Percentiles rank a stretch among this genome's conserved stretches.
These are phyloP conservation scores for Poeciliopsis infans DNA, from an alignment of 2,797 vertebrate species.

Conservation along the genomic window DNA sequence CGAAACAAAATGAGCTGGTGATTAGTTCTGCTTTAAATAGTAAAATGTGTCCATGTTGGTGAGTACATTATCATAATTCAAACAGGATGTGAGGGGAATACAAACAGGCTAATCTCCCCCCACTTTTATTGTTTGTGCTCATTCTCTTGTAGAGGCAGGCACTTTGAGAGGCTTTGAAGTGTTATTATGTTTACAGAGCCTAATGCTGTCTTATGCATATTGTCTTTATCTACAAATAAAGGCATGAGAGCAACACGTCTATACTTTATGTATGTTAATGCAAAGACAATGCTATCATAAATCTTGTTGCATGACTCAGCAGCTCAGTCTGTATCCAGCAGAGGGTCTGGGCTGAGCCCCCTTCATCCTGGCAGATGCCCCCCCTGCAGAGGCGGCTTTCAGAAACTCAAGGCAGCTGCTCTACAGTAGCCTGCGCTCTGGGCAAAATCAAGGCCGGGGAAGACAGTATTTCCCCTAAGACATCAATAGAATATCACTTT, in stretches of 20 bases:
- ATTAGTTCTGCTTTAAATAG: slow-evolving; percentile 39
- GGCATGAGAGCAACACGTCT: not conserved
- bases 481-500: slow-evolving; percentile 59
- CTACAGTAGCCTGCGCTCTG: slow-evolving; percentile 15
- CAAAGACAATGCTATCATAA: slow-evolving; percentile 10
- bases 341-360: slow-evolving; percentile 12
- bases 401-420: slow-evolving; percentile 24
- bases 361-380: slow-evolving; percentile 22
- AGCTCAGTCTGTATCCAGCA: slow-evolving; percentile 21
- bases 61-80: slow-evolving; percentile 42
- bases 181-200: slow-evolving; percentile 28
- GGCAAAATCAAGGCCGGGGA: slow-evolving; percentile 9
- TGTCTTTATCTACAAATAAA: slow-evolving; percentile 28
- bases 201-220: slow-evolving; percentile 16
- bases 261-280: slow-evolving; percentile 12
- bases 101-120: slow-evolving; percentile 20
- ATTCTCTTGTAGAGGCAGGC: slow-evolving; percentile 23
- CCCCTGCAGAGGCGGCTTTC: slow-evolving; percentile 14
- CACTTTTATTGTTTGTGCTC: slow-evolving; percentile 35
- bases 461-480: slow-evolving; percentile 41
- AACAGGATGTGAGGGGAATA: slow-evolving; percentile 41
- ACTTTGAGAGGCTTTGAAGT: slow-evolving; percentile 27
- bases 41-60: slow-evolving; percentile 28
- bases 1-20: slow-evolving; percentile 34
- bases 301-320: slow-evolving; percentile 16